These are phyloP conservation scores for Psilopogon haemacephalus DNA, from an alignment of 2,113 vertebrate genomes.

Conservation along the genomic window DNA sequence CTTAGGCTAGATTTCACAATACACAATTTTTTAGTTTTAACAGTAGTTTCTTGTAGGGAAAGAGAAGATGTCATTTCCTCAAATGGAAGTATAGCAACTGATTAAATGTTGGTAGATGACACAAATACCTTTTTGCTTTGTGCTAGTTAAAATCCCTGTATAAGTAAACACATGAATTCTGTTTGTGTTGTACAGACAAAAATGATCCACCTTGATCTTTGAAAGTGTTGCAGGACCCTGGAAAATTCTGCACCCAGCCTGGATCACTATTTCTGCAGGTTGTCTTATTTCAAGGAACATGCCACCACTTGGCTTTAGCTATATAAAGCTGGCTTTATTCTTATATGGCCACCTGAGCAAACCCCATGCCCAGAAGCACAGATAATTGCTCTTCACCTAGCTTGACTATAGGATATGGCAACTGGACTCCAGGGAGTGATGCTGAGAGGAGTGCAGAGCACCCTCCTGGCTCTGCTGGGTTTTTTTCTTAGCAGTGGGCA, in stretches of 20 bases:
- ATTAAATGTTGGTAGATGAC: not conserved
- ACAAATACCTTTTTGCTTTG: not conserved
- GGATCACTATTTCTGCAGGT: not conserved
- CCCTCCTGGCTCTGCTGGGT: conserved; percentile 15
- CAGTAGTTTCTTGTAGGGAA: not conserved
- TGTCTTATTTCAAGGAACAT: not conserved
- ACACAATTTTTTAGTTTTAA: not conserved
- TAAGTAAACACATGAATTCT: not conserved
- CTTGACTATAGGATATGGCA: conserved; percentile 27
- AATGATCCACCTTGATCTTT: not conserved
- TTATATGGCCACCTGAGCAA: not conserved
- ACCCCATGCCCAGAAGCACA: not conserved
- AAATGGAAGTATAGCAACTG: not conserved
- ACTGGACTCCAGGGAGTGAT: conserved; percentile 39
- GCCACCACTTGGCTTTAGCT: not conserved
- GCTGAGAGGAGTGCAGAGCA: not conserved
- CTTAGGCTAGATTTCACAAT: not conserved
- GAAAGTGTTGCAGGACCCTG: not conserved
- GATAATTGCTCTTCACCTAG: not conserved
- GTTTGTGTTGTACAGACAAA: not conserved
- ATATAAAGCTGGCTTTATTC: conserved; percentile 3
- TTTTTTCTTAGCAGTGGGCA: conserved; percentile 26
- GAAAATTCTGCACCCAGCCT: not conserved
- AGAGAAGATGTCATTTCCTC: not conserved
- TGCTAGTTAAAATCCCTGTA: not conserved